Conservation (phyloP, 2,888 invertebrate species). For the Lacanobia oleracea region DNA sequence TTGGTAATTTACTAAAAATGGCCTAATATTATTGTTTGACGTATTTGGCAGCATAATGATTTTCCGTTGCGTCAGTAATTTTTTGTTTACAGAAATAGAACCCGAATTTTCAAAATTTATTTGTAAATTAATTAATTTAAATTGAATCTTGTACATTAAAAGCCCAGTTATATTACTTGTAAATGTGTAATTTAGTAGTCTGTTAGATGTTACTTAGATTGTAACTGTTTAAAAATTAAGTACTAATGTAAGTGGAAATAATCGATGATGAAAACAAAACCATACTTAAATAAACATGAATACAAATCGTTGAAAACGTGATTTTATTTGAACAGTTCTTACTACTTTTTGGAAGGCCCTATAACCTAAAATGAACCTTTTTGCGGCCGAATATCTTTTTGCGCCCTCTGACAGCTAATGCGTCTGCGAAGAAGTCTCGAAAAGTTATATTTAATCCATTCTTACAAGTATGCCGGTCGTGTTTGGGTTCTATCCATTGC, state of each 20-base stretch:
- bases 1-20: slow-evolving; percentile 41
- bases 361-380: background rate
- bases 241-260: slow-evolving; percentile 66
- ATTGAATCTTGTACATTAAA: slow-evolving; percentile 65
- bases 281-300: slow-evolving; percentile 85
- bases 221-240: slow-evolving; percentile 83
- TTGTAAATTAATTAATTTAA: slow-evolving; percentile 22
- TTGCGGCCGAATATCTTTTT: too few relatives aligned
- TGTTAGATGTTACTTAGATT: slow-evolving; percentile 89
- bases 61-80: slow-evolving; percentile 30
- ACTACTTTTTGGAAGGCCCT: background rate
- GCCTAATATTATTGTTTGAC: slow-evolving; percentile 60
- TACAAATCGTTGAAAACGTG: slow-evolving; percentile 78
- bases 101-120: slow-evolving; percentile 57
- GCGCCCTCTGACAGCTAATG: background rate
- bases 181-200: slow-evolving; percentile 89
- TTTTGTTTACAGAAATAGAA: slow-evolving; percentile 18
- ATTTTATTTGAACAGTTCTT: slow-evolving; percentile 51
- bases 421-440: too few relatives aligned
- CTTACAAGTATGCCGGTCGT: too few relatives aligned
- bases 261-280: slow-evolving; percentile 80
- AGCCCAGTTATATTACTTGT: slow-evolving; percentile 85
- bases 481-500: too few relatives aligned
- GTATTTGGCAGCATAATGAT: slow-evolving; percentile 39
- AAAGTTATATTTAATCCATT: too few relatives aligned